Conservation (phyloP, 2,888 invertebrate genomes). For the Phalera bucephala region DNA sequence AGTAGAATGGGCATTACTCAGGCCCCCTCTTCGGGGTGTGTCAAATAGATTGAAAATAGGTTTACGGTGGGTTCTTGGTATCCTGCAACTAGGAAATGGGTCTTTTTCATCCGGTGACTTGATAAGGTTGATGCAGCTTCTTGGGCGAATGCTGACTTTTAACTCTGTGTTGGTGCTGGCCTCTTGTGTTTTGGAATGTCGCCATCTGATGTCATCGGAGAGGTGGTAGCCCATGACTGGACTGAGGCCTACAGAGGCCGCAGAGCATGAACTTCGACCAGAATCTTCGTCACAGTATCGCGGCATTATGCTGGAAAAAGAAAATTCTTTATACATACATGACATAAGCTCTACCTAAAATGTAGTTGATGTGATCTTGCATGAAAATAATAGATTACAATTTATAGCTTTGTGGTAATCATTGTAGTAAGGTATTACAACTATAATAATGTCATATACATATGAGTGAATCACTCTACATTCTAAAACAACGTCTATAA, state of each 20-base stretch:
- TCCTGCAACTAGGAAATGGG: constrained; percentile 70
- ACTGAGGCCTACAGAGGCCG: constrained; percentile 63
- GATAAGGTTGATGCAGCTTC: constrained; percentile 59
- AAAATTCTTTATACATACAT: too few species aligned
- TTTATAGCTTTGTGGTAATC: too few species aligned
- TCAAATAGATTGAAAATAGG: constrained; percentile 65
- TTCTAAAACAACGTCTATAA: too few species aligned
- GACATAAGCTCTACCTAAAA: too few species aligned
- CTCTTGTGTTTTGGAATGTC: constrained; percentile 54
- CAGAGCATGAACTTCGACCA: constrained; percentile 76
- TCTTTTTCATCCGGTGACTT: constrained; percentile 78
- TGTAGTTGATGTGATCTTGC: too few species aligned
- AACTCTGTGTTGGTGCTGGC: constrained; percentile 79
- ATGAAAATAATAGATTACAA: too few species aligned
- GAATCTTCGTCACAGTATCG: constrained; percentile 75
- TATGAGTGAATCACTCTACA: too few species aligned
- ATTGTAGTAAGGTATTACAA: too few species aligned
- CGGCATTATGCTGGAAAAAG: constrained; percentile 38
- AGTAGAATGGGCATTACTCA: constrained; percentile 74
- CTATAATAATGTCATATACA: too few species aligned
- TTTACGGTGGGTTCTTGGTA: constrained; percentile 54
- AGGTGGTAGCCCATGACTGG: constrained; percentile 56
- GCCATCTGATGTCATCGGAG: constrained; percentile 37
- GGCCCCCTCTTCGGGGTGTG: constrained; percentile 60
- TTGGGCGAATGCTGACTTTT: constrained; percentile 67